These are phyloP conservation scores for Chelonus insularis DNA, from an alignment of 1,140 invertebrate species.

Conservation along the genomic window DNA sequence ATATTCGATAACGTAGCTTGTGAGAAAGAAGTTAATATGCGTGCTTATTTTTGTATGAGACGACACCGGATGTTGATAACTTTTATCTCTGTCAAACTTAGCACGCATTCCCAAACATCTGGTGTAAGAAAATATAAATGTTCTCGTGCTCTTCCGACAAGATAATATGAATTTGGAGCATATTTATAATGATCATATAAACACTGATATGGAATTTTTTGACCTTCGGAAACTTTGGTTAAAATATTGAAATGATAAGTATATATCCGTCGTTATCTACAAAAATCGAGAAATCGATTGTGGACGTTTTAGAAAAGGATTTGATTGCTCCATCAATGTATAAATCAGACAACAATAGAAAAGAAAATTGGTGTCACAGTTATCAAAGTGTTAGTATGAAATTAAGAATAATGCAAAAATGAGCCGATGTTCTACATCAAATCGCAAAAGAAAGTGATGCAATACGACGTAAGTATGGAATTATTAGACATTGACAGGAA, in stretches of 20 bases:
- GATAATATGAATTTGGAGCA: constrained; percentile 28
- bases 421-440: background rate
- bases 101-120: constrained; percentile 28
- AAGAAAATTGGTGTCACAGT: too few relatives aligned
- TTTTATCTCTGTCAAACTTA: too few relatives aligned
- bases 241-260: constrained; percentile 34
- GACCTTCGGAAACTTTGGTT: constrained; percentile 33
- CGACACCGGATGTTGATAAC: too few relatives aligned
- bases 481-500: background rate
- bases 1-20: too few relatives aligned
- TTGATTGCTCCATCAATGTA: too few relatives aligned
- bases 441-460: background rate
- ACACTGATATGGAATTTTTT: constrained; percentile 28
- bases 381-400: too few relatives aligned
- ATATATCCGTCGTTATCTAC: constrained; percentile 41
- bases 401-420: constrained; percentile 28
- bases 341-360: too few relatives aligned
- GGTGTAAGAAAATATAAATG: constrained; percentile 23
- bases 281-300: constrained; percentile 37
- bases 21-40: too few relatives aligned
- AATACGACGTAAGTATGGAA: background rate
- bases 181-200: constrained; percentile 28
- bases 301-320: constrained; percentile 37
- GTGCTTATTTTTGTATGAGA: too few relatives aligned
- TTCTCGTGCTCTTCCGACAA: constrained; percentile 18